Evolutionary conservation across 2,797 vertebrate species (phyloP).

Genomic region (Acrossocheilus fasciatus): DNA sequence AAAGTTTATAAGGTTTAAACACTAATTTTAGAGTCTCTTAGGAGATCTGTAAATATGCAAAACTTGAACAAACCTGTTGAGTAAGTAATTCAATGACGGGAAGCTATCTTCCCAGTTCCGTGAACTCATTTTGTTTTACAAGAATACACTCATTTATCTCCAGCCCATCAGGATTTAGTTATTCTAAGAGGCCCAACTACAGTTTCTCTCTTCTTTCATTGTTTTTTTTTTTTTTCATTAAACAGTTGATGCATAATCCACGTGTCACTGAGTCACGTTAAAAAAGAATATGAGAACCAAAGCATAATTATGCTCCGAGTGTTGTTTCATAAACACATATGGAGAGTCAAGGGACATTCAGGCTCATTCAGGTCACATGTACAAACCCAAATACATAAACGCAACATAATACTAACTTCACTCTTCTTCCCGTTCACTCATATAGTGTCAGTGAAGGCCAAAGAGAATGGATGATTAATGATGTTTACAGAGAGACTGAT

Average conservation of each 20-base stretch:
- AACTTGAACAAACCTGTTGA: not conserved
- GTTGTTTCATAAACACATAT: constrained; percentile 18
- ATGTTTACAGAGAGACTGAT: constrained; percentile 28
- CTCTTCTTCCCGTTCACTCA: not conserved
- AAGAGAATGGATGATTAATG: not conserved
- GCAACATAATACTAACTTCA: constrained; percentile 19
- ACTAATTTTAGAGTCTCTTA: not conserved
- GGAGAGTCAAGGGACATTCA: not conserved
- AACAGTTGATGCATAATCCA: not conserved
- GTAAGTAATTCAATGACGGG: not conserved
- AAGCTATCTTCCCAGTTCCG: not conserved
- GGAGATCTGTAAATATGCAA: not conserved
- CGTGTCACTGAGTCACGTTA: not conserved
- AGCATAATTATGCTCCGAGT: not conserved
- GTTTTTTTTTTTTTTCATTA: not conserved
- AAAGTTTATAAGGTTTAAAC: not conserved
- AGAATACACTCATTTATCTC: not conserved
- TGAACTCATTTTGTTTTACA: constrained; percentile 20
- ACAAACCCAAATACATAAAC: constrained; percentile 36
- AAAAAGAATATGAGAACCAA: not conserved
- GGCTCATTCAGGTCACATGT: constrained; percentile 3
- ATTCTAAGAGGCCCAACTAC: not conserved
- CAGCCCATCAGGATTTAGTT: not conserved
- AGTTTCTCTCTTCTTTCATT: not conserved
- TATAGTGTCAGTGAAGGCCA: not conserved